Base-by-base conservation (phyloP, 53 echinoderm and acorn worm species). In the Echinometra lucunter region DNA sequence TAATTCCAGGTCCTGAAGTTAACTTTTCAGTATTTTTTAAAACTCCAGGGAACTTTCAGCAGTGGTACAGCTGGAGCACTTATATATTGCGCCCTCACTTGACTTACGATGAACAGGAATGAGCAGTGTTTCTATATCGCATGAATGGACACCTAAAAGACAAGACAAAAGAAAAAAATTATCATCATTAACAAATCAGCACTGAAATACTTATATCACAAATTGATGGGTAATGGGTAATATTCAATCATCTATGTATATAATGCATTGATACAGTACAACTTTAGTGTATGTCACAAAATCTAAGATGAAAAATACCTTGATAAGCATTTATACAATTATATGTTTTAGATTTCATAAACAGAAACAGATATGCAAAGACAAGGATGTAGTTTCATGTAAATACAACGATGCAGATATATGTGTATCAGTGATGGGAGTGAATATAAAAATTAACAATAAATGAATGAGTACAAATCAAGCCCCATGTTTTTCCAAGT, bases 41-140 rank as follows among this genome's bases (percentile, higher is more conserved):
- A 23, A 55, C 89, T 60, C 38, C 58, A 38, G 19, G 37, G 30
- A 89, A 60, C 89, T 58, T 58, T 89, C 89, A 58, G 57, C 60
- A 30, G 91, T 27, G 15, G 69, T 37, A 67, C 28, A 27, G 45
- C 91, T 27, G 42, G 35, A 32, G 57, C 53, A 57, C 78, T 32
- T 55, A 47, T n/a, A 47, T 47, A 92, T 10, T 11, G 92, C 92
- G 80, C 92, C 92, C 92, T 75, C 92, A 53, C 55, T 55, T 34
- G 92, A 18, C 40, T 45, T 30, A 40, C 28, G 92, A 55, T 92
- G 92, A 75, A 58, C 92, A 92, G 92, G 74, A 92, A 92, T 92
- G 92, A 92, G 92, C 92, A 75, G 92, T 45, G 92, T 75, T 66
- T 69, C 78, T 92, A 92, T 74, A 78, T 92, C 75, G 92, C 78